Base-by-base conservation (phyloP, 2,113 vertebrate genomes). In the Glaucomys volans region DNA sequence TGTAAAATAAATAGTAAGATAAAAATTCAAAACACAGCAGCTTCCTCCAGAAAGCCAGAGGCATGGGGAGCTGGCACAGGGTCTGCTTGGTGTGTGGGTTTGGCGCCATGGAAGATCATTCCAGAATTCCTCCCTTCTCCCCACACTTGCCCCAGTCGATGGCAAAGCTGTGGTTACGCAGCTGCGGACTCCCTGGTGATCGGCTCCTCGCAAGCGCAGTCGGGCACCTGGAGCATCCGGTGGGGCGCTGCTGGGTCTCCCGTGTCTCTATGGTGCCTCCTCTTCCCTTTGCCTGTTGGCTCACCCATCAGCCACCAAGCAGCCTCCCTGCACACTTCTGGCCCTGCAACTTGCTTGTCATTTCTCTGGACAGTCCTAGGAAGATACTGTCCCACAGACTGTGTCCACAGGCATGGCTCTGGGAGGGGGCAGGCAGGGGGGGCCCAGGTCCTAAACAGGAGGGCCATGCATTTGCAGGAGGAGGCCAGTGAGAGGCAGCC, bases 191-290 rank as follows among this genome's bases (percentile, higher is more conserved):
- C 59, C 20, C 57, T 9, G 57, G 20, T 26, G 22, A 28, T 11
- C 59, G 1, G 59, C 8, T 28, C 3, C 59, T 28, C 59, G 2
- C 22, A 62, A 62, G 59, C 24, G 9, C 59, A 28, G 59, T 26
- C 4, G 59, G 24, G 24, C 59, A 10, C 59, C 0, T 35, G 8
- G 4, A 11, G 64, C 9, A 7, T 35, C 10, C 1, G 4, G 24
- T 42, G 3, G 28, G 64, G 3, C 1, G 0, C 52, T 20, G 72
- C n/a, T 47, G 40, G 22, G 1, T n/a, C 16, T 26, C n/a, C 30
- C 0, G 1, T 0, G 3, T 35, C 4, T 54, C 32, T 26, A 0
- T 4, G 0, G 0, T 0, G 0, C 24, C 32, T n/a, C 28, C 40
- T 37, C 26, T 42, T 17, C 8, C 72, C 37, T 35, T 22, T 1